phyloP scores from a whole-genome alignment of 2,797 vertebrate species.

The Helicolenus hilgendorfi region DNA sequence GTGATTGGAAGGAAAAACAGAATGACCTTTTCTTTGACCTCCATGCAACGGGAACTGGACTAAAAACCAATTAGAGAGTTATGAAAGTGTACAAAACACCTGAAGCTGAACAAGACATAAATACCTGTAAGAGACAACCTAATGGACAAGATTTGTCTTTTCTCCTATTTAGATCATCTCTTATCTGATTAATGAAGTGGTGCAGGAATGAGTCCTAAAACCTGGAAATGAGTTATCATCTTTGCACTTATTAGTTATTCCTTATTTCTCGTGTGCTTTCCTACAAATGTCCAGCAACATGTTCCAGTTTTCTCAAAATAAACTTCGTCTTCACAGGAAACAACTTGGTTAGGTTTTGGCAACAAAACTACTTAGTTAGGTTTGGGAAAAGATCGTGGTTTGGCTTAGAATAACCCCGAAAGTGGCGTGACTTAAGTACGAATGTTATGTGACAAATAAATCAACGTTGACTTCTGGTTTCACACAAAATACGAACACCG shows the following conservation, averaged over 20 bases:
- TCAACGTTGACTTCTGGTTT: background rate
- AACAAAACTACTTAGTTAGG: too few relatives aligned
- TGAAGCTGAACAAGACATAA: background rate
- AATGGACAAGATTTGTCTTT: background rate
- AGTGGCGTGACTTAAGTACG: background rate
- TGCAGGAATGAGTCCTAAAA: background rate
- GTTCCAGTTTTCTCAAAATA: too few relatives aligned
- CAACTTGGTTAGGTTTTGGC: too few relatives aligned
- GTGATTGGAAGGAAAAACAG: background rate
- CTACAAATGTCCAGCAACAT: too few relatives aligned
- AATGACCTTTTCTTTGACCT: conserved; percentile 20
- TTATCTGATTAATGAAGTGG: too few relatives aligned
- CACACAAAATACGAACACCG: background rate
- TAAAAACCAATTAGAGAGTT: background rate
- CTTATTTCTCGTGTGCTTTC: too few relatives aligned
- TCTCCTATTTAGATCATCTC: background rate
- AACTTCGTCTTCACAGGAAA: too few relatives aligned
- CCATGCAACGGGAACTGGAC: background rate
- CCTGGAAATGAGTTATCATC: too few relatives aligned
- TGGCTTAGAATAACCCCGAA: too few relatives aligned
- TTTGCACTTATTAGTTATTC: too few relatives aligned
- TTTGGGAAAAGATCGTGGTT: too few relatives aligned
- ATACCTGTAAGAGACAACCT: background rate
- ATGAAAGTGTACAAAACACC: background rate
- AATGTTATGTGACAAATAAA: background rate